phyloP scores from a whole-genome alignment of 2,113 vertebrate species.

The Mustela nigripes region DNA sequence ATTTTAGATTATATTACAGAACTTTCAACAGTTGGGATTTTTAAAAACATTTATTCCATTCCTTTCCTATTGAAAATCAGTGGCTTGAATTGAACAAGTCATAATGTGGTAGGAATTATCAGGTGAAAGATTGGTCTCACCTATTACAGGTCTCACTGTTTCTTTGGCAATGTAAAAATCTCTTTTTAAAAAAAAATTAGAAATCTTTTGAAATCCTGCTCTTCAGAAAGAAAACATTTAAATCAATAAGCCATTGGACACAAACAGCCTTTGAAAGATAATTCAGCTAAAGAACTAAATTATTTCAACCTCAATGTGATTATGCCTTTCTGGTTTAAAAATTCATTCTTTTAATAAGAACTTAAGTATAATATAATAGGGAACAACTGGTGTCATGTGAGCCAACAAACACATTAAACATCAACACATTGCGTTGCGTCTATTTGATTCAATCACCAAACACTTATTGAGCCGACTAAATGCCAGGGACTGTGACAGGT shows the following conservation, averaged over 20 bases:
- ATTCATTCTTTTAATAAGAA: conserved; percentile 5
- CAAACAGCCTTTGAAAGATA: conserved; percentile 16
- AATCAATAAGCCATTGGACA: conserved; percentile 2
- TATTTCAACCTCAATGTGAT: conserved; percentile 37
- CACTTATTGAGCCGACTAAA: not conserved
- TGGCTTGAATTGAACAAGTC: conserved; percentile 46
- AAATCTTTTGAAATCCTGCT: conserved; percentile 8
- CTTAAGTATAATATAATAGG: not conserved
- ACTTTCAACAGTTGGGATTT: conserved; percentile 73
- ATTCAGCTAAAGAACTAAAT: conserved; percentile 33
- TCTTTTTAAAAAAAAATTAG: not conserved
- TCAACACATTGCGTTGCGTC: conserved; percentile 6
- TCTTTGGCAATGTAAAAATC: conserved; percentile 7
- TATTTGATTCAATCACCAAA: conserved; percentile 55
- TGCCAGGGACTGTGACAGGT: conserved; percentile 22
- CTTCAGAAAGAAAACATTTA: conserved; percentile 38
- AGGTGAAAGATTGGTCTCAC: not conserved
- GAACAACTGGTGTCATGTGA: not conserved
- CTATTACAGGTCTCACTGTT: not conserved
- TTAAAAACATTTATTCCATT: conserved; percentile 70
- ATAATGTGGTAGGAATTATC: conserved; percentile 1
- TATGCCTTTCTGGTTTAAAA: conserved; percentile 32
- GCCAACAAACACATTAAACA: conserved; percentile 20
- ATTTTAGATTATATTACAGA: conserved; percentile 81
- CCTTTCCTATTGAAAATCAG: conserved; percentile 63